Percentiles rank a stretch among this genome's conserved stretches.
These are phyloP conservation scores for Heliconius melpomene DNA, from an alignment of 1,140 invertebrate genomes.

Conservation along the genomic window DNA sequence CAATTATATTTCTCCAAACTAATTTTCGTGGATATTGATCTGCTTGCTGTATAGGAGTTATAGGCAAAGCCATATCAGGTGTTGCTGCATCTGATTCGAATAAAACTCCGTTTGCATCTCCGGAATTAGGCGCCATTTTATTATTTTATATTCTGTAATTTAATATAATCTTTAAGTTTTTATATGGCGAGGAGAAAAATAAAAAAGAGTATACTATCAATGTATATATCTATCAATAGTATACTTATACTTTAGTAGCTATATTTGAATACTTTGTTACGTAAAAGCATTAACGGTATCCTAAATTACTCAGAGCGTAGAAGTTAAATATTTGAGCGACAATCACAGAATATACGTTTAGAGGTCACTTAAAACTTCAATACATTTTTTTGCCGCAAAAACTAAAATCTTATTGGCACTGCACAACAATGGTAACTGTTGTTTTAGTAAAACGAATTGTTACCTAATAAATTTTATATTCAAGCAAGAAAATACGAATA, in stretches of 20 bases:
- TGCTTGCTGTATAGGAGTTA: conserved; percentile 67
- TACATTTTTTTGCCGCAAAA: neutral
- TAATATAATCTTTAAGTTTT: neutral
- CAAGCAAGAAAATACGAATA: neutral
- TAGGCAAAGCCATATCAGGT: conserved; percentile 78
- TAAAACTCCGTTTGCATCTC: conserved; percentile 83
- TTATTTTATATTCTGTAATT: conserved; percentile 30
- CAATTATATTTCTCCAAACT: conserved; percentile 96
- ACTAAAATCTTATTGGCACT: neutral
- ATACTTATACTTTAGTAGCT: neutral
- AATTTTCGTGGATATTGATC: conserved; percentile 83
- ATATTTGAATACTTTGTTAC: neutral
- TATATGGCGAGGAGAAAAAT: no score
- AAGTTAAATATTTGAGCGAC: neutral
- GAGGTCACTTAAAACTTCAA: no score
- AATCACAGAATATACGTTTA: neutral
- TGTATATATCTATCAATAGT: no score
- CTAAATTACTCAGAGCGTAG: neutral
- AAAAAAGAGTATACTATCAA: no score
- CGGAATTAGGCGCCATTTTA: conserved; percentile 83
- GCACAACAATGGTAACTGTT: neutral
- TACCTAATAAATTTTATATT: neutral
- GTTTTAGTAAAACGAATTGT: neutral
- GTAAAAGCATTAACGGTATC: conserved; percentile 2
- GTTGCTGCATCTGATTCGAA: conserved; percentile 84